Evolutionary conservation across 2,113 vertebrate species (phyloP).

Genomic region (Cinclus mexicanus): DNA sequence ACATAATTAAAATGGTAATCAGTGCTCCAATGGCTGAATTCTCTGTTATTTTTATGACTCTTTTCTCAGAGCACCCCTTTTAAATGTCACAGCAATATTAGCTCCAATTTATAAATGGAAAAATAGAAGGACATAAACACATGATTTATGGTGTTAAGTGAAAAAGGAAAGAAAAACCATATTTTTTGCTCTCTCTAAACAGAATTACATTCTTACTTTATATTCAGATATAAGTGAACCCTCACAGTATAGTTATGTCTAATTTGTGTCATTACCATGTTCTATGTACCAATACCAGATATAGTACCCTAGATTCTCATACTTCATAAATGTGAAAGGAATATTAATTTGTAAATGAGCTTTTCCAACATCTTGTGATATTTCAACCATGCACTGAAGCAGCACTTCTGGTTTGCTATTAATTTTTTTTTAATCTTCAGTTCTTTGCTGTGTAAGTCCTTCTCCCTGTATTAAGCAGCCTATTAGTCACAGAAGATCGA

Average conservation of each 20-base stretch:
- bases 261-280: background rate
- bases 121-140: background rate
- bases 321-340: background rate
- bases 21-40: background rate
- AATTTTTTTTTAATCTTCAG: background rate
- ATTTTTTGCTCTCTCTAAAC: background rate
- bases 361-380: conserved; percentile 22
- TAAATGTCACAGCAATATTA: conserved; percentile 29
- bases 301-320: background rate
- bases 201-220: background rate
- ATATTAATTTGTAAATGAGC: conserved; percentile 29
- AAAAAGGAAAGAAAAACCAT: background rate
- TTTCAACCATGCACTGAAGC: background rate
- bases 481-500: conserved; percentile 27
- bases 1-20: conserved; percentile 27
- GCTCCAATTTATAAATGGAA: background rate
- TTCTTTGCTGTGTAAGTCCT: background rate
- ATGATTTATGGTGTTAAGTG: background rate
- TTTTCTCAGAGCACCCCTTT: conserved; percentile 16
- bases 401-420: conserved; percentile 11
- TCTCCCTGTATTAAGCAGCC: background rate
- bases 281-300: background rate
- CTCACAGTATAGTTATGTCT: background rate
- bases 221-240: background rate
- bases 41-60: background rate